A percentile compares a stretch with the other conserved stretches of the same genome.
Evolutionary conservation across 1,140 invertebrate species (phyloP).

Genomic region (Drosophila elegans): DNA sequence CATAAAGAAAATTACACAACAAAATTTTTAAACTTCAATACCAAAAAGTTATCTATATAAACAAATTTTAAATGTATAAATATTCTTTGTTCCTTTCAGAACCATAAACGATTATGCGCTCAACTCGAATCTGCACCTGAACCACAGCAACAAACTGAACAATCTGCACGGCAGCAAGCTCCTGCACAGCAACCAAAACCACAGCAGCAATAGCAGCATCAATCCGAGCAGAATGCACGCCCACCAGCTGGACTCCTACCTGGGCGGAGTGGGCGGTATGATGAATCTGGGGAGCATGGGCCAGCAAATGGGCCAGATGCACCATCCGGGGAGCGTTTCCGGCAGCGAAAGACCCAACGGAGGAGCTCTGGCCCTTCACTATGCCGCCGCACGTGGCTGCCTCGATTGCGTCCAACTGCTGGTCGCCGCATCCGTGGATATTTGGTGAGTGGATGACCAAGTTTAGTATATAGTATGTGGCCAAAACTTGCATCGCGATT

Average conservation of each 20-base stretch:
- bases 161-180: conserved; percentile 39
- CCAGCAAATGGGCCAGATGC: conserved; percentile 51
- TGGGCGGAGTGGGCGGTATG: conserved; percentile 48
- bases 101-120: conserved; percentile 75
- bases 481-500: neutral
- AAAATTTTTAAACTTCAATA: too few relatives aligned
- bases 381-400: conserved; percentile 93
- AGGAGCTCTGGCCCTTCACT: conserved; percentile 91
- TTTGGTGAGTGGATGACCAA: conserved; percentile 87
- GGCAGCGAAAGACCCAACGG: conserved; percentile 83
- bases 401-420: conserved; percentile 93
- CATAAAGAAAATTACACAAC: too few relatives aligned
- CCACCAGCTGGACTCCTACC: conserved; percentile 71
- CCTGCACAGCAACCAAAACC: conserved; percentile 28
- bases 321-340: conserved; percentile 78
- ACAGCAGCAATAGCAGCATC: conserved; percentile 5
- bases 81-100: conserved; percentile 26
- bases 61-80: too few relatives aligned
- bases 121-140: conserved; percentile 59
- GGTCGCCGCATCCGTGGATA: conserved; percentile 90
- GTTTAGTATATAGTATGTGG: neutral
- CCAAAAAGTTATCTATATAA: too few relatives aligned
- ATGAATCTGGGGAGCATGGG: conserved; percentile 44
- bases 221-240: conserved; percentile 72
- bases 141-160: conserved; percentile 31